A percentile compares a stretch with the other conserved stretches of the same genome.
These are phyloP conservation scores for Actinernus sp. DNA, from an alignment of 92 coral and sea anemone species.

Conservation along the genomic window DNA sequence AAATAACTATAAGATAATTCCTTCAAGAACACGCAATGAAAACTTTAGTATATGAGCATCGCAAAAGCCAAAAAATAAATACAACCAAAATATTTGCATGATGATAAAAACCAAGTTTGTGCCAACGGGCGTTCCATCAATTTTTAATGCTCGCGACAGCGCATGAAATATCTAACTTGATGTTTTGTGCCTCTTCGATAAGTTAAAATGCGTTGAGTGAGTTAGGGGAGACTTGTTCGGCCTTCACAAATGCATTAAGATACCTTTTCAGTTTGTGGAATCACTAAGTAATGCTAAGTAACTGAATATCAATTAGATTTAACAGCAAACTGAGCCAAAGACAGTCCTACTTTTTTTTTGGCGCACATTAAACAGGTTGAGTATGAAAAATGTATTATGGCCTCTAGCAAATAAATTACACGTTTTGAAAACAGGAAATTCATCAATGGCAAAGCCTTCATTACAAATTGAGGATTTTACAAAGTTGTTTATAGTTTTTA, in stretches of 20 bases:
- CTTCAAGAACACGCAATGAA: too few relatives aligned
- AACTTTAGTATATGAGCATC: too few relatives aligned
- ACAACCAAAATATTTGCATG: too few relatives aligned
- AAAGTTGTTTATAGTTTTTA: constrained; percentile 8
- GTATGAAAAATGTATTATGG: neutral
- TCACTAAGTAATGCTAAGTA: neutral
- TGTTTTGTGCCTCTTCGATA: neutral
- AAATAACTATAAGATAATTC: too few relatives aligned
- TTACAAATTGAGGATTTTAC: neutral
- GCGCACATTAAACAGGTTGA: neutral
- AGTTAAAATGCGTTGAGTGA: neutral
- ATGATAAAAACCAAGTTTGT: too few relatives aligned
- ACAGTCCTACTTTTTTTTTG: neutral
- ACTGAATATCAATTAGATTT: neutral
- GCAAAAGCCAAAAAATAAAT: too few relatives aligned
- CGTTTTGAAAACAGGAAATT: constrained; percentile 1
- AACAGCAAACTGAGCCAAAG: too few relatives aligned
- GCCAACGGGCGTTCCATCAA: too few relatives aligned
- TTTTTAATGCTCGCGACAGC: neutral
- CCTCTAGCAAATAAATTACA: neutral
- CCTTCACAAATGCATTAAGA: neutral
- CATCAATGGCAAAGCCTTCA: neutral
- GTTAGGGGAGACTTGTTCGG: neutral
- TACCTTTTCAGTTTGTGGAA: neutral
- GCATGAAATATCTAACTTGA: neutral